Conservation (phyloP, 1,140 invertebrate genomes). For the Schlechtendalia chinensis region DNA sequence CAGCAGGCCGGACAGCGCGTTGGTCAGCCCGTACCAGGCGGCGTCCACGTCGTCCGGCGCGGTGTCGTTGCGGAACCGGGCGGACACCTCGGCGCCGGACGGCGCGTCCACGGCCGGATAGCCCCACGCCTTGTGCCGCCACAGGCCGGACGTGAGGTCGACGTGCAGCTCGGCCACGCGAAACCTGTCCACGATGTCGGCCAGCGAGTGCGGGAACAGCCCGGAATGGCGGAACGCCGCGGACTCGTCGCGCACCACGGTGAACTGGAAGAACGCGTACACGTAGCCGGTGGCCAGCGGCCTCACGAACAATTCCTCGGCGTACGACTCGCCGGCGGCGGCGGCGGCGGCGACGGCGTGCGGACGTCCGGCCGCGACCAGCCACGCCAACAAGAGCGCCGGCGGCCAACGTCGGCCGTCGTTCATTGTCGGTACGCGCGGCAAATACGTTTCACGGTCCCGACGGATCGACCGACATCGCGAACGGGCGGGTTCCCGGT, state of each 20-base stretch:
- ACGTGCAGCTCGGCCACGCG: slow-evolving; percentile 88
- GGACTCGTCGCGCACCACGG: slow-evolving; percentile 64
- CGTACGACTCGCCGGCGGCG: slow-evolving; percentile 62
- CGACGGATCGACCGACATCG: too few species aligned
- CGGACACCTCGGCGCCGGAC: slow-evolving; percentile 88
- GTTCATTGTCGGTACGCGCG: background rate
- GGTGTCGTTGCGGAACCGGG: slow-evolving; percentile 75
- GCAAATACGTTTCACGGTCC: background rate
- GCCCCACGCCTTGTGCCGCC: slow-evolving; percentile 91
- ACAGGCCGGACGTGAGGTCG: slow-evolving; percentile 86
- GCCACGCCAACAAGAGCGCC: background rate
- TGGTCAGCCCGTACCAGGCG: slow-evolving; percentile 82
- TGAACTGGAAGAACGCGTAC: slow-evolving; percentile 84
- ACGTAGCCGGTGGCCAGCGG: slow-evolving; percentile 74
- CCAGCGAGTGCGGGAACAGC: slow-evolving; percentile 85
- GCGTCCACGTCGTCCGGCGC: slow-evolving; percentile 64
- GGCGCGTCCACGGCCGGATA: slow-evolving; percentile 83
- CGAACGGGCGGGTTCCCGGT: too few species aligned
- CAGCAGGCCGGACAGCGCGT: slow-evolving; percentile 86
- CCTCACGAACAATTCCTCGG: slow-evolving; percentile 79
- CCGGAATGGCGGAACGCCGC: slow-evolving; percentile 64
- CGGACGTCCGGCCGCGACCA: background rate
- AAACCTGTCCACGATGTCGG: slow-evolving; percentile 83
- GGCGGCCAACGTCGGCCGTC: background rate
- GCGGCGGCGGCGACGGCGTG: slow-evolving; percentile 53